A percentile compares a stretch with the other conserved stretches of the same genome.
Conservation (phyloP, 2,888 invertebrate species). For the Pammene fasciana region DNA sequence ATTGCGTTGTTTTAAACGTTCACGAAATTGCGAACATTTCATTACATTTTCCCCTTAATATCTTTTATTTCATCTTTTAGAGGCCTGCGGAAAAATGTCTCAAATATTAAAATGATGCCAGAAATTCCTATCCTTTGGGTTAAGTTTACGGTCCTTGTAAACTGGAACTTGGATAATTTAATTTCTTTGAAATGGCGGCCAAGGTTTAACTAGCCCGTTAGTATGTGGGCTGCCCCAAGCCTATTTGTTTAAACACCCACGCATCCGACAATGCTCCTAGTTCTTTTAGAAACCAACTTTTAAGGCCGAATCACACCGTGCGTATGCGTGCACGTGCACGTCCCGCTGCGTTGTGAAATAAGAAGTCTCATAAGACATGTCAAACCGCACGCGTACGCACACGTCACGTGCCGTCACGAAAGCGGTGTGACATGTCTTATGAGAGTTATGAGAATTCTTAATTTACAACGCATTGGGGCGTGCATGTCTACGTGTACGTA, state of each 20-base stretch:
- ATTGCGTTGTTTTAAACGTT: constrained; percentile 17
- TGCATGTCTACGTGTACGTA: no score
- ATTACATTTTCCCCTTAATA: constrained; percentile 2
- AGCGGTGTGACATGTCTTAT: no score
- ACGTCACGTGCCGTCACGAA: no score
- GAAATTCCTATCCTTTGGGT: not conserved
- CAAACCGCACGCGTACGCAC: no score
- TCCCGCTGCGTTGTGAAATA: no score
- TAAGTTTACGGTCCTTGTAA: constrained; percentile 1
- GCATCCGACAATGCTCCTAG: not conserved
- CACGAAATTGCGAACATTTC: constrained; percentile 5
- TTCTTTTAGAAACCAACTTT: no score
- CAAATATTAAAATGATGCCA: not conserved
- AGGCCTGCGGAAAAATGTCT: not conserved
- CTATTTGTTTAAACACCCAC: not conserved
- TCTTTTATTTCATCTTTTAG: not conserved
- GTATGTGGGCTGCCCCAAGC: constrained; percentile 1
- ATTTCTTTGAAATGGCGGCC: constrained; percentile 10
- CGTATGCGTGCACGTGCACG: no score
- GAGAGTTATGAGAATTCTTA: no score
- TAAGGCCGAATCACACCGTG: no score
- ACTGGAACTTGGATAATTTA: constrained; percentile 10
- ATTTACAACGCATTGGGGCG: no score
- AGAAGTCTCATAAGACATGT: no score
- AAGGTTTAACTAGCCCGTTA: constrained; percentile 7